Percentiles rank a stretch among this genome's conserved stretches.
phyloP scores from a whole-genome alignment of 2,797 vertebrate genomes.

The Fistularia tabacaria region DNA sequence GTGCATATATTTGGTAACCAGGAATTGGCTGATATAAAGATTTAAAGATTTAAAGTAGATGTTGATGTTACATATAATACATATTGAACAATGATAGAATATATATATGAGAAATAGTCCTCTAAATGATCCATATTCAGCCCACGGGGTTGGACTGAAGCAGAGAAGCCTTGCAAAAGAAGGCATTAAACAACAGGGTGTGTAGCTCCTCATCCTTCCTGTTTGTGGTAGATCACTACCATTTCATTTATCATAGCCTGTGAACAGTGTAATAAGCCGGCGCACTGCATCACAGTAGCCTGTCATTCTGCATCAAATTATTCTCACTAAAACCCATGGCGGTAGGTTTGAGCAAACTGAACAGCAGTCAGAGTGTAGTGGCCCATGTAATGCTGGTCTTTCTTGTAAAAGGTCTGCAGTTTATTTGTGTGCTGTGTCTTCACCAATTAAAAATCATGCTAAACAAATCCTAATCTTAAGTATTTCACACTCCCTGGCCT shows the following conservation, averaged over 20 bases:
- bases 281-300: conserved; percentile 20
- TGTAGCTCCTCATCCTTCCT: conserved; percentile 5
- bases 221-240: conserved; percentile 16
- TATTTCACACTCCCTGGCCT: not conserved
- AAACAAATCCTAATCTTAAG: conserved; percentile 1
- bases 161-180: not conserved
- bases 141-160: not conserved
- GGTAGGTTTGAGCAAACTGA: conserved; percentile 14
- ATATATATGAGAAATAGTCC: too few relatives aligned
- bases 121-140: too few relatives aligned
- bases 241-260: conserved; percentile 27
- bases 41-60: too few relatives aligned
- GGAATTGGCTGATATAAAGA: too few relatives aligned
- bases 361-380: not conserved
- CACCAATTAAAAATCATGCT: not conserved
- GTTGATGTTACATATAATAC: too few relatives aligned
- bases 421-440: not conserved
- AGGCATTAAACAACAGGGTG: not conserved
- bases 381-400: conserved; percentile 9
- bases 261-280: conserved; percentile 27
- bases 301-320: conserved; percentile 22
- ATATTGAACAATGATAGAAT: too few relatives aligned
- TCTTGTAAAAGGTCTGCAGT: conserved; percentile 6
- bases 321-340: conserved; percentile 13
- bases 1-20: too few relatives aligned